Base-by-base conservation (phyloP, 2,113 vertebrate species). In the Mustela nigripes region DNA sequence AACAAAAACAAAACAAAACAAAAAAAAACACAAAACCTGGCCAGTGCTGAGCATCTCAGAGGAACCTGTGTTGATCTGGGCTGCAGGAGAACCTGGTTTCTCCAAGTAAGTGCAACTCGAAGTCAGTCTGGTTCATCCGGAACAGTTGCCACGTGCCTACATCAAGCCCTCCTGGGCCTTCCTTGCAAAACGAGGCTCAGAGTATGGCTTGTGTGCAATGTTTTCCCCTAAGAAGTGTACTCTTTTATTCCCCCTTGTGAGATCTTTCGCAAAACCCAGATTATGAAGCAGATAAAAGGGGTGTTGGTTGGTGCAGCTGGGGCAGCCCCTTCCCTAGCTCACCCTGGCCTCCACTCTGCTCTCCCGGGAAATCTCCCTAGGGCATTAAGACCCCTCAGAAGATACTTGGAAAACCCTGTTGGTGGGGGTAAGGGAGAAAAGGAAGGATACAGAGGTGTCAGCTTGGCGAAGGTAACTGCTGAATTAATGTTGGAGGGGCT, bases 221-320 rank as follows among this genome's bases (percentile, higher is more conserved):
- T 86, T 24, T 92, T 22, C 36, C 56, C 4, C n/a, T 81, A 80
- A 88, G 76, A 91, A 94, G 42, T 62, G 69, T 31, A 89, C 28
- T 15, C 26, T 8, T 39, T 65, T 53, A 50, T 14, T 7, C 39
- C 0, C 33, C 15, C 33, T n/a, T 92, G 63, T 28, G 65, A 96
- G 92, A 87, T 63, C n/a, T 48, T 97, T 85, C 79, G 86, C 28
- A 91, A 97, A 97, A 71, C 28, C n/a, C 45, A 8, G 65, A 50
- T 79, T 58, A 48, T 14, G 39, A 36, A 86, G 53, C 12, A 16
- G 62, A 50, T 39, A 81, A 63, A 88, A 53, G 42, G 2, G 26
- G 50, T 15, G 19, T 19, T 5, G 9, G 1, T 19, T 4, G n/a
- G 1, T 22, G 16, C 6, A 16, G 21, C 50, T 16, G 21, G 2